A percentile compares a stretch with the other conserved stretches of the same genome.
Evolutionary conservation across 2,888 invertebrate genomes (phyloP).

Genomic region (Phorcus lineatus): DNA sequence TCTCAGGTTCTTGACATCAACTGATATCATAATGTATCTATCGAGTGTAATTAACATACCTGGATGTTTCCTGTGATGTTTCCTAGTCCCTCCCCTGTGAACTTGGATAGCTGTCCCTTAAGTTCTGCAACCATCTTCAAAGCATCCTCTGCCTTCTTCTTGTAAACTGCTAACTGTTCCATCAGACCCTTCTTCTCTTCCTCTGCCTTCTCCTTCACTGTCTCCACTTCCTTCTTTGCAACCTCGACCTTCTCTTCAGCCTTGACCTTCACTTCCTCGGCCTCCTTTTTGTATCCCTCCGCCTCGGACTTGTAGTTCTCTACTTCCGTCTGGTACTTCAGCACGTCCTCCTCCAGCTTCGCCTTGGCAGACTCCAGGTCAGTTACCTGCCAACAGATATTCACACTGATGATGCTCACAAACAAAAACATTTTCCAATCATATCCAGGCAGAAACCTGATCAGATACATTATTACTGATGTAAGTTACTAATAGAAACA

Average conservation of each 20-base stretch:
- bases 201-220: background rate
- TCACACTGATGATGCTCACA: background rate
- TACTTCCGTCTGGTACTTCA: slow-evolving; percentile 2
- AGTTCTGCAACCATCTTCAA: background rate
- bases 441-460: too few species aligned
- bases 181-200: background rate
- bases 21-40: too few species aligned
- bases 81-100: background rate
- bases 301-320: background rate
- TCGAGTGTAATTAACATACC: too few species aligned
- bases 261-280: background rate
- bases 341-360: background rate
- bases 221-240: background rate
- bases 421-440: too few species aligned
- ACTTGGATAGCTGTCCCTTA: background rate
- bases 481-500: too few species aligned
- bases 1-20: too few species aligned
- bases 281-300: background rate
- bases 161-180: background rate
- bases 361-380: background rate
- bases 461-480: too few species aligned
- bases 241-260: background rate
- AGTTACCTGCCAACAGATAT: background rate
- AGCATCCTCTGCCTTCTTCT: background rate
- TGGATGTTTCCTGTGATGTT: background rate